Conservation (phyloP, 2,888 invertebrate genomes). For the Flexamia atlantica region DNA sequence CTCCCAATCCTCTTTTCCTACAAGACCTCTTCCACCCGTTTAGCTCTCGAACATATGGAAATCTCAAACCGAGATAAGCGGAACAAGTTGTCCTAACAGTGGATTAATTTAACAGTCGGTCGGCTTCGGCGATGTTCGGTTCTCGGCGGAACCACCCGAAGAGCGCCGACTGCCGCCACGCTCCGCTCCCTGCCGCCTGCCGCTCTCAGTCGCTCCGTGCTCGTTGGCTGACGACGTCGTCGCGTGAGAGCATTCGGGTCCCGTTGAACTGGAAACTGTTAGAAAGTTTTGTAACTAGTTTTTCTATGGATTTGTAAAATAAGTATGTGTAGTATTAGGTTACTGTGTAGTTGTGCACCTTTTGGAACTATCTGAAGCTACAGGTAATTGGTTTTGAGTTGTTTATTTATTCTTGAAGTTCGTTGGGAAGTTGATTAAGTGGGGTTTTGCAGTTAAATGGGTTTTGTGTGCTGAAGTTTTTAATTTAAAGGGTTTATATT, state of each 20-base stretch:
- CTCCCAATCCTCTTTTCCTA: too few species aligned
- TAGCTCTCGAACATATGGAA: constrained; percentile 22
- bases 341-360: not conserved
- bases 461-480: too few species aligned
- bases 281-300: not conserved
- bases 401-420: too few species aligned
- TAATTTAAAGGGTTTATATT: too few species aligned
- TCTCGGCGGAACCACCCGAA: constrained; percentile 11
- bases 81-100: constrained; percentile 43
- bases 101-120: constrained; percentile 31
- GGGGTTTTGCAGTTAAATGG: too few species aligned
- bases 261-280: not conserved
- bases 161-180: not conserved
- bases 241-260: not conserved
- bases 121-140: not conserved
- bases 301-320: not conserved
- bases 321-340: not conserved
- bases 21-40: not conserved
- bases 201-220: constrained; percentile 13
- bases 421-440: too few species aligned
- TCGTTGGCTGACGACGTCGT: not conserved
- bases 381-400: too few species aligned
- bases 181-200: not conserved
- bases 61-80: constrained; percentile 13
- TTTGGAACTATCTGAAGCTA: not conserved